Base-by-base conservation (phyloP, 2,797 vertebrate species). In the Ctenopoma multispine region DNA sequence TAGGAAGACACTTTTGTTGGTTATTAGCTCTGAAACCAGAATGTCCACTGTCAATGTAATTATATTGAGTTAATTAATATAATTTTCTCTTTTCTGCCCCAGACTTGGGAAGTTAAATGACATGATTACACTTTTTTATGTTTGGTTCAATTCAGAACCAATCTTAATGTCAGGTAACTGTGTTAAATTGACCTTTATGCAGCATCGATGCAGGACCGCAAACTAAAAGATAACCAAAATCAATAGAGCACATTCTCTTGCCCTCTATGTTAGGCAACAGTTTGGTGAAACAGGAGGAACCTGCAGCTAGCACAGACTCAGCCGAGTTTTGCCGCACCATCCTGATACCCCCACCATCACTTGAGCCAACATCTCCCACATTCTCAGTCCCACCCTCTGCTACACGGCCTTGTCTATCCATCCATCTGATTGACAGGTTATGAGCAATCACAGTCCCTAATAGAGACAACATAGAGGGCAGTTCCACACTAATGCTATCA, bases 401-500 rank as follows among this genome's bases (percentile, higher is more conserved):
- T 68, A 14, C 66, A 21, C 60, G 5, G 24, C 56, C 78, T 64
- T 75, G 72, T 86, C 83, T 75, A 87, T 90, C 89, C 88, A 93
- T 93, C 87, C 87, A 83, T 90, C 85, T 82, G 91, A 93, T 90
- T 92, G 92, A 91, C 92, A 90, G 85, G 85, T 92, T 91, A 91
- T 92, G 89, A 92, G 87, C 78, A 51, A 60, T 80, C 74, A 46
- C 64, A 50, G 80, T 80, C 84, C 78, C 80, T 87, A 88, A 90
- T 84, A 90, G 83, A 90, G 91, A 88, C 87, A 90, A 87, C 81
- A 84, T 83, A 68, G 73, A 87, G 79, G 82, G 85, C 86, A 92
- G 89, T 80, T 88, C 75, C 77, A 63, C 85, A 23, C 80, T 92
- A 92, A 93, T 92, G 82, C 82, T 85, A 91, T 93, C 89, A 89